These are phyloP conservation scores for Clivina fossor DNA, from an alignment of 2,888 invertebrate genomes.

Conservation along the genomic window DNA sequence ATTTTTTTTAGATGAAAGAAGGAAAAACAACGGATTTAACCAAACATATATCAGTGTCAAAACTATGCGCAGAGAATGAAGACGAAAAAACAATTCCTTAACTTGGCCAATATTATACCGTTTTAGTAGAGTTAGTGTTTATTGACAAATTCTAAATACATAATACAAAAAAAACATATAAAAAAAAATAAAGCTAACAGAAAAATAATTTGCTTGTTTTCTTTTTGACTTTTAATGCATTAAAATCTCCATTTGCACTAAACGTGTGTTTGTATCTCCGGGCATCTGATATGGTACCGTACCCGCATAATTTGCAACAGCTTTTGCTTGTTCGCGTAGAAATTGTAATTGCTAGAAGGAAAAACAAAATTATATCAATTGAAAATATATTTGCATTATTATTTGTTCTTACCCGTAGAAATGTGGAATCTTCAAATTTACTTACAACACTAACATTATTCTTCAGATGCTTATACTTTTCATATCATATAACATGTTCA, in stretches of 20 bases:
- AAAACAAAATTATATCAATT: conserved; percentile 43
- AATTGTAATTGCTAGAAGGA: conserved; percentile 71
- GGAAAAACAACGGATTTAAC: too few species aligned
- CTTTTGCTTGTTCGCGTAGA: conserved; percentile 82
- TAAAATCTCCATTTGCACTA: conserved; percentile 93
- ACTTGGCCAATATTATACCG: too few species aligned
- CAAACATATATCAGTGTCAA: too few species aligned
- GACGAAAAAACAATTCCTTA: too few species aligned
- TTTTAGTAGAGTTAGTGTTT: too few species aligned
- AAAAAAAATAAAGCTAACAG: too few species aligned
- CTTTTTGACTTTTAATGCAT: too few species aligned
- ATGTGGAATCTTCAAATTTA: conserved; percentile 47
- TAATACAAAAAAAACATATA: too few species aligned
- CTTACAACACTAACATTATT: conserved; percentile 50
- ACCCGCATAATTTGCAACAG: conserved; percentile 90
- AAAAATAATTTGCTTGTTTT: too few species aligned
- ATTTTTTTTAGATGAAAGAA: too few species aligned
- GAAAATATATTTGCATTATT: not conserved
- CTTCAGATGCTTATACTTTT: conserved; percentile 56
- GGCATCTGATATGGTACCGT: conserved; percentile 94
- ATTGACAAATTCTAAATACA: too few species aligned
- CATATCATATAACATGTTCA: conserved; percentile 60
- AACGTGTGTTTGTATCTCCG: conserved; percentile 87
- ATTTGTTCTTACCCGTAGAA: conserved; percentile 47
- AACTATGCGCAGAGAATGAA: too few species aligned